phyloP scores from a whole-genome alignment of 2,888 invertebrate species.

The Cheilosia pagana region DNA sequence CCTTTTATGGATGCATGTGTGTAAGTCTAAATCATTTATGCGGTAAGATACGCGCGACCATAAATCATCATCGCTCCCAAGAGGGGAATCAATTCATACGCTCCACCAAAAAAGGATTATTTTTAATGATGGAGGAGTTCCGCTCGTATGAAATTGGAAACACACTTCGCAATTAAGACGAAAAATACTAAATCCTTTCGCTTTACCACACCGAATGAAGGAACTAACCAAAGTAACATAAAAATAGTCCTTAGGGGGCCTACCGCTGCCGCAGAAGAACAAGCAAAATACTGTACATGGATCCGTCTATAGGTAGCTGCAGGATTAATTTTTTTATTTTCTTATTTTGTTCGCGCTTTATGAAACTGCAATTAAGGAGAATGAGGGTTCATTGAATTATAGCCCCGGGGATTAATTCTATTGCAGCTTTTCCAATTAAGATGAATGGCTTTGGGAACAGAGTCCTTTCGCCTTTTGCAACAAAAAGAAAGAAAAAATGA shows the following conservation, averaged over 20 bases:
- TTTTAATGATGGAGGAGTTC: constrained; percentile 49
- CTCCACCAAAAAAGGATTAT: constrained; percentile 14
- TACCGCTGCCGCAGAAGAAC: not conserved
- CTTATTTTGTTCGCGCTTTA: constrained; percentile 26
- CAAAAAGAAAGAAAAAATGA: not conserved
- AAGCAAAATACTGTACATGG: not conserved
- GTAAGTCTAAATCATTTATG: constrained; percentile 42
- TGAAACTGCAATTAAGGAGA: constrained; percentile 66
- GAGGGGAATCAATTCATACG: constrained; percentile 48
- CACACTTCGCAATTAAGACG: constrained; percentile 53
- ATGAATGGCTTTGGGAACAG: constrained; percentile 54
- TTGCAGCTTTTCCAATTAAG: constrained; percentile 71
- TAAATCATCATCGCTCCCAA: constrained; percentile 63
- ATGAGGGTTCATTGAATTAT: constrained; percentile 70
- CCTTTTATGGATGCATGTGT: constrained; percentile 31
- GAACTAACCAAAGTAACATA: constrained; percentile 8
- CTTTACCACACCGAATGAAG: constrained; percentile 2
- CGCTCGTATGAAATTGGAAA: constrained; percentile 48
- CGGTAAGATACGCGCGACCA: constrained; percentile 34
- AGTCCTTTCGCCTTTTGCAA: constrained; percentile 6
- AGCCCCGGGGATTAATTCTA: constrained; percentile 67
- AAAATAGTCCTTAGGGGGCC: constrained; percentile 3
- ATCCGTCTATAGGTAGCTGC: not conserved
- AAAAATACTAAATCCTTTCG: constrained; percentile 26
- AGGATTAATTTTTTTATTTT: constrained; percentile 11